Evolutionary conservation across 2,888 invertebrate species (phyloP), one percentile per base, ranked within the genome.

Genomic region (Pharmacophagus antenor): DNA sequence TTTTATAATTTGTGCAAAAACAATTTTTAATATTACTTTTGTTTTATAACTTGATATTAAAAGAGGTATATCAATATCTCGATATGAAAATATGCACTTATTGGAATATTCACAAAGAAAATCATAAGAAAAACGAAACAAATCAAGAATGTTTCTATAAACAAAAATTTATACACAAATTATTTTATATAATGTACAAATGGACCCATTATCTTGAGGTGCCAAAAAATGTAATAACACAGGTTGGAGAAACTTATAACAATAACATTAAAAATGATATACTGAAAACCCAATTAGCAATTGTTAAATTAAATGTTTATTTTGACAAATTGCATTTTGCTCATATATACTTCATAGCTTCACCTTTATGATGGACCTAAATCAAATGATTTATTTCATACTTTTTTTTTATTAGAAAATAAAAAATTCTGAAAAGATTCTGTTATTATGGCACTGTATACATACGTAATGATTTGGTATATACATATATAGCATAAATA

Each of bases 1-100:
- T 21, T 47, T 22, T 47, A 20, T 12, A 59, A 62, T 70, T 72
- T 72, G 71, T 70, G 70, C 71, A 68, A 65, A 60, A 62, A 44
- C 48, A 31, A 60, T 46, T 57, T 47, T 42, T 54, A 55, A 61
- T 48, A 4, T 22, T 5, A 17, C 10, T 2, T 42, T 42, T 42
- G 17, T 17, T n/a, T 6, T 15, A 4, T 42, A 42, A 2, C 0
- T 1, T 42, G 17, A 17, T 4, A 17, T 2, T 42, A 31, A 27
- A 27, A 27, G 27, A 27, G 27, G 27, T 6, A 27, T 27, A 6
- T 27, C 8, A 27, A 27, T 27, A 8, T 27, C 27, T 6, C n/a
- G n/a, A 27, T 27, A 27, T 4, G 8, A 27, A 27, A 27, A 27
- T 27, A 8, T 8, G 8, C 27, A 27, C 27, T 27, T 27, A 4